These are phyloP conservation scores for Leptinotarsa rubiginosa DNA, from an alignment of 2,888 invertebrate genomes.

Conservation along the genomic window DNA sequence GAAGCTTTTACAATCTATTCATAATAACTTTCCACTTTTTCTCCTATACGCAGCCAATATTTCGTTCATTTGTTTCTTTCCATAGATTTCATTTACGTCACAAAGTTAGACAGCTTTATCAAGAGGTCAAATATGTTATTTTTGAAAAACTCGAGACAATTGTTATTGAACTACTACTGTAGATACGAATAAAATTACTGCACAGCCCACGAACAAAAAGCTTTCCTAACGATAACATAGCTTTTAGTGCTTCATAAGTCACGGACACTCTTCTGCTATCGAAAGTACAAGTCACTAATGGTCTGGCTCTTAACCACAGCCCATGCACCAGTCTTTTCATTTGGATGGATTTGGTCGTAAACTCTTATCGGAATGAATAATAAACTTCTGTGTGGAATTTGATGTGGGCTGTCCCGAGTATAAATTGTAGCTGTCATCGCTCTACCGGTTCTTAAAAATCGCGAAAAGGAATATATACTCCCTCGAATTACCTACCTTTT, in stretches of 20 bases:
- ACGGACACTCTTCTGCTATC: slow-evolving; percentile 7
- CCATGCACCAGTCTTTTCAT: slow-evolving; percentile 5
- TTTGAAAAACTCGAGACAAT: not conserved
- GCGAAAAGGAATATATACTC: slow-evolving; percentile 8
- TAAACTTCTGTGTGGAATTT: slow-evolving; percentile 23
- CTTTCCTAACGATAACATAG: not conserved
- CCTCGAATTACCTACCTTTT: slow-evolving; percentile 24
- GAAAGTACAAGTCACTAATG: slow-evolving; percentile 20
- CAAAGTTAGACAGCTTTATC: no score
- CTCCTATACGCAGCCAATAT: no score
- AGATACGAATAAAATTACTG: not conserved
- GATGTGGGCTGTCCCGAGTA: slow-evolving; percentile 24
- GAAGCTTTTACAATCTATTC: no score
- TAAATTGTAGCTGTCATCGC: slow-evolving; percentile 24
- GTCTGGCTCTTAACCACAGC: not conserved
- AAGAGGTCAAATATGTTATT: no score
- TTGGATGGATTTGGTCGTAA: slow-evolving; percentile 28
- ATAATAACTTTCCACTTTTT: no score
- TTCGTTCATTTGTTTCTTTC: no score
- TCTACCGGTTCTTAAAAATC: slow-evolving; percentile 29
- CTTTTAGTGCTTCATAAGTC: slow-evolving; percentile 11
- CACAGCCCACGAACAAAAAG: not conserved
- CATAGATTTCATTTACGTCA: no score
- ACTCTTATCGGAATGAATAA: slow-evolving; percentile 34
- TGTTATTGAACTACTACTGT: no score